Percentiles rank a stretch among this genome's conserved stretches.
These are phyloP conservation scores for Andrena trimmerana DNA, from an alignment of 2,888 invertebrate genomes.

Conservation along the genomic window DNA sequence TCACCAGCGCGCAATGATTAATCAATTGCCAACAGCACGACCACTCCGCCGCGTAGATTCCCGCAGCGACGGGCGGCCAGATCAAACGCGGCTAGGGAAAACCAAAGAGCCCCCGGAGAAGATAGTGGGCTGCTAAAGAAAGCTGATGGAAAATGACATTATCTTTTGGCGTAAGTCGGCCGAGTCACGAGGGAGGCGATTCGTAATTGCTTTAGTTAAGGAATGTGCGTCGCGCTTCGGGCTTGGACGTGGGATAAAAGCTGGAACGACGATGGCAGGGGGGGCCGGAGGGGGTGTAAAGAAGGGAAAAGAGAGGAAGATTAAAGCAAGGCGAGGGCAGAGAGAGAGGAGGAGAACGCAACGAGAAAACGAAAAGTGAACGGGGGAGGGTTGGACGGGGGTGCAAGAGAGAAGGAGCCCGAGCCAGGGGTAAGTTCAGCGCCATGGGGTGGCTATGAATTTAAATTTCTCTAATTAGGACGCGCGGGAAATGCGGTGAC, in stretches of 20 bases:
- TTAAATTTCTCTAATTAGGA: constrained; percentile 85
- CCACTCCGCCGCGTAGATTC: constrained; percentile 13
- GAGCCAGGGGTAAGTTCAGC: constrained; percentile 71
- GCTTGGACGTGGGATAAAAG: constrained; percentile 61
- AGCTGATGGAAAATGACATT: constrained; percentile 77
- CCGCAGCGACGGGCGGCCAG: constrained; percentile 34
- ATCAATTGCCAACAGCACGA: constrained; percentile 26
- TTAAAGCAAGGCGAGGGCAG: constrained; percentile 42
- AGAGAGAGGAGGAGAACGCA: constrained; percentile 40
- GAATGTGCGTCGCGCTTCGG: constrained; percentile 71
- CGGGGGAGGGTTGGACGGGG: constrained; percentile 54
- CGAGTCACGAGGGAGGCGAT: constrained; percentile 63
- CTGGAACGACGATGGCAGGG: constrained; percentile 39
- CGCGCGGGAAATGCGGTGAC: constrained; percentile 79
- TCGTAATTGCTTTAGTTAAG: constrained; percentile 82
- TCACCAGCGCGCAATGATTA: constrained; percentile 3
- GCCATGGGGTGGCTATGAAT: constrained; percentile 83
- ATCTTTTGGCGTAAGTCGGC: constrained; percentile 77
- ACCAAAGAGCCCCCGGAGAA: constrained; percentile 9
- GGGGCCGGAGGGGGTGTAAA: constrained; percentile 49
- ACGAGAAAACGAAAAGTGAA: constrained; percentile 35
- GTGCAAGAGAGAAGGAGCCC: constrained; percentile 59
- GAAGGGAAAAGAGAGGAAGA: constrained; percentile 42
- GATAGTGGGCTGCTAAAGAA: constrained; percentile 59
- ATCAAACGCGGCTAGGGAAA: constrained; percentile 27